These are phyloP conservation scores for Antechinus flavipes DNA, from an alignment of 2,113 vertebrate genomes.

Conservation along the genomic window DNA sequence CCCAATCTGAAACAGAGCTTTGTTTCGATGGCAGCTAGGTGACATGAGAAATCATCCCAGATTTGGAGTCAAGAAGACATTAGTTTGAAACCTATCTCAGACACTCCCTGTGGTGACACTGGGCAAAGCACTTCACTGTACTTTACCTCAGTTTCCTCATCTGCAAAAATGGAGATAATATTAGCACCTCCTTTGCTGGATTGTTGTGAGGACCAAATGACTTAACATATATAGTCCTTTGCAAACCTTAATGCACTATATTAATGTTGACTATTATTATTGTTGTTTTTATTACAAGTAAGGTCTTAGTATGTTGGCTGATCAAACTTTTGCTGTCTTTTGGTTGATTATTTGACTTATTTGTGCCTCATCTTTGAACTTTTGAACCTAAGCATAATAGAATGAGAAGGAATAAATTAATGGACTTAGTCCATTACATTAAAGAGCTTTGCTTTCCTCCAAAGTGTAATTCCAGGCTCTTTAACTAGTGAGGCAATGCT, in stretches of 20 bases:
- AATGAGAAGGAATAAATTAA: constrained; percentile 11
- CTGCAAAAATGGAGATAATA: not conserved
- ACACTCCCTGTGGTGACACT: not conserved
- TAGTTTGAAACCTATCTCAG: not conserved
- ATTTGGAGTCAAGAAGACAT: not conserved
- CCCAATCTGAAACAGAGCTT: not conserved
- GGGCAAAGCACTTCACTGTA: not conserved
- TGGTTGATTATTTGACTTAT: not conserved
- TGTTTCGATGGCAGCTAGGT: not conserved
- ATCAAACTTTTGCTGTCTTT: not conserved
- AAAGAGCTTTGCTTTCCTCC: not conserved
- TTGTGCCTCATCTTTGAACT: not conserved
- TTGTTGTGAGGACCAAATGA: not conserved
- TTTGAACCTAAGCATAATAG: constrained; percentile 15
- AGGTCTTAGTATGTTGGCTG: not conserved
- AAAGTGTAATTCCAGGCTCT: constrained; percentile 27
- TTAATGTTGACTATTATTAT: not conserved
- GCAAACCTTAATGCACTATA: not conserved
- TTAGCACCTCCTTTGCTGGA: not conserved
- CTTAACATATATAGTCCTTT: not conserved
- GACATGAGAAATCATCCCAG: not conserved
- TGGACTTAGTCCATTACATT: not conserved
- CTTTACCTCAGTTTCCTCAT: not conserved
- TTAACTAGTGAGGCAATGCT: not conserved
- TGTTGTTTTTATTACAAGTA: not conserved